phyloP scores from a whole-genome alignment of 2,888 invertebrate species.

The Amphiduros pacificus region DNA sequence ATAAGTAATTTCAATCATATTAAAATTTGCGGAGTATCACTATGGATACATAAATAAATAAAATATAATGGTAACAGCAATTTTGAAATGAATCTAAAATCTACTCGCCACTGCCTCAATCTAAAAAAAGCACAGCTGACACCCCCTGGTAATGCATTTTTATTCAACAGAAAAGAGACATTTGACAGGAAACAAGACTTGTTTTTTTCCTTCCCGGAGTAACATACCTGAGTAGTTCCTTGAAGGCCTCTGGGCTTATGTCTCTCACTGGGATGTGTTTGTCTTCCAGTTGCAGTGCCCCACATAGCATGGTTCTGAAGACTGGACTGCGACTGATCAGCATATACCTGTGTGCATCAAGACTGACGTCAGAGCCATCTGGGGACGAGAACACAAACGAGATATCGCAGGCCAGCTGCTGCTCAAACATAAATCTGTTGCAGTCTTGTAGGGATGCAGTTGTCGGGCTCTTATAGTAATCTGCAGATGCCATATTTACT shows the following conservation, averaged over 20 bases:
- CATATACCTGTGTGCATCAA: conserved; percentile 35
- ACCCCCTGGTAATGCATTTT: too few species aligned
- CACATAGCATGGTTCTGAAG: conserved; percentile 29
- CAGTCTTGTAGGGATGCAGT: conserved; percentile 30
- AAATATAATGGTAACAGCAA: too few species aligned
- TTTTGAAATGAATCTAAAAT: too few species aligned
- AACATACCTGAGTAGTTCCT: conserved; percentile 33
- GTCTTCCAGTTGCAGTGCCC: conserved; percentile 21
- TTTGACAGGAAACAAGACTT: background rate
- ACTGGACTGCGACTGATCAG: conserved; percentile 26
- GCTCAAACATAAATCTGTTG: conserved; percentile 32
- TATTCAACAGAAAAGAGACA: too few species aligned
- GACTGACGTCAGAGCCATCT: background rate
- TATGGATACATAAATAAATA: too few species aligned
- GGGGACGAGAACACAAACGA: background rate
- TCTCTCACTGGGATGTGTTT: conserved; percentile 31
- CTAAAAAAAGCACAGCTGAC: too few species aligned
- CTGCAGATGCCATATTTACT: too few species aligned
- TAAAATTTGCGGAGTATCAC: too few species aligned
- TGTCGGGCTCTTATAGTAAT: too few species aligned
- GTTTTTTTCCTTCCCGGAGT: background rate
- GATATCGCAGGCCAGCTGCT: conserved; percentile 2
- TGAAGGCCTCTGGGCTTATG: conserved; percentile 36
- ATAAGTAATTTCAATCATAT: too few species aligned
- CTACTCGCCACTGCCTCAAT: too few species aligned